phyloP scores from a whole-genome alignment of 1,140 invertebrate species.

The Druon quercuslanigerum region DNA sequence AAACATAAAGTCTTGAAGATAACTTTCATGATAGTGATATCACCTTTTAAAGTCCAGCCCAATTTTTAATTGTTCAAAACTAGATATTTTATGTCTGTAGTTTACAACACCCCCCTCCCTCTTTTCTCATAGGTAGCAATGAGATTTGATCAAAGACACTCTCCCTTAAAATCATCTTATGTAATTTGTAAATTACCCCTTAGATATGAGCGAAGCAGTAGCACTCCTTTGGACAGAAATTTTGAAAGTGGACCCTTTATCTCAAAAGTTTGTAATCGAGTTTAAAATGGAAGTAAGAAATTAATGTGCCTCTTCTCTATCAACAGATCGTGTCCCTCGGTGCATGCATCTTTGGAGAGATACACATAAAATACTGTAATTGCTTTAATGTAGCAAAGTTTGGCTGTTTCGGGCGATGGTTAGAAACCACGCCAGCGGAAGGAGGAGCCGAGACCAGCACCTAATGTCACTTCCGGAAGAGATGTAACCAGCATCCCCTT shows the following conservation, averaged over 20 bases:
- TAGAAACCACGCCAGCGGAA: slow-evolving; percentile 60
- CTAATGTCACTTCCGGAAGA: slow-evolving; percentile 59
- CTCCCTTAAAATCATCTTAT: too few relatives aligned
- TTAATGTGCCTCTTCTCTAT: slow-evolving; percentile 17
- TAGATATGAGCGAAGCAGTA: too few relatives aligned
- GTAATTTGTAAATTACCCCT: too few relatives aligned
- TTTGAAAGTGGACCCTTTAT: neutral
- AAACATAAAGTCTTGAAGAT: too few relatives aligned
- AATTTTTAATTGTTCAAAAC: too few relatives aligned
- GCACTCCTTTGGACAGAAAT: neutral
- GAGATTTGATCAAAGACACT: too few relatives aligned
- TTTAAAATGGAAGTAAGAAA: slow-evolving; percentile 32
- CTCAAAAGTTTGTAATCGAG: slow-evolving; percentile 30
- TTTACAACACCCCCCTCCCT: too few relatives aligned
- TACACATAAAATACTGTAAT: slow-evolving; percentile 61
- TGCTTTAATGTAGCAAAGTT: slow-evolving; percentile 61
- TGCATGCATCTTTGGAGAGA: slow-evolving; percentile 33
- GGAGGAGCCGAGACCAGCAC: slow-evolving; percentile 55
- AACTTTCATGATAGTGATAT: too few relatives aligned
- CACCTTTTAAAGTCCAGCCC: too few relatives aligned
- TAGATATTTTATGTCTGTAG: too few relatives aligned
- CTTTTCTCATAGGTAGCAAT: too few relatives aligned
- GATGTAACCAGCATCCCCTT: slow-evolving; percentile 67
- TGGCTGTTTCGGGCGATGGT: slow-evolving; percentile 55
- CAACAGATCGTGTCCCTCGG: slow-evolving; percentile 13